Evolutionary conservation across 2,888 invertebrate species (phyloP).

Genomic region (Eugnorisma glareosa): DNA sequence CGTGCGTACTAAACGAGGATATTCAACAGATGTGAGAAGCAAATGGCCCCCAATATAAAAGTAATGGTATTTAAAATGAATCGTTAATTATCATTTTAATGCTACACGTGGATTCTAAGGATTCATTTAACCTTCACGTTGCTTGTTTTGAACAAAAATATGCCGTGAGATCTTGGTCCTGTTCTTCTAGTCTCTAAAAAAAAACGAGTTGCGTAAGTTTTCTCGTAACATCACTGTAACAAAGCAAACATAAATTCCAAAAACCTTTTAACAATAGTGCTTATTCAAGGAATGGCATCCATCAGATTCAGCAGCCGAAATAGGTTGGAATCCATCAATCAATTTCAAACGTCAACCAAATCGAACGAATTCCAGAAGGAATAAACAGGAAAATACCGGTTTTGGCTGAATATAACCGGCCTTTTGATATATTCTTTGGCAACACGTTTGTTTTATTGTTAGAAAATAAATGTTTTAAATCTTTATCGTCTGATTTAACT

Average conservation of each 20-base stretch:
- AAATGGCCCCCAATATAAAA: slow-evolving; percentile 13
- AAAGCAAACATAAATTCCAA: slow-evolving; percentile 8
- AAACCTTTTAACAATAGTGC: slow-evolving; percentile 14
- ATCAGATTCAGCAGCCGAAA: slow-evolving; percentile 57
- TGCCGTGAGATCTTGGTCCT: not conserved
- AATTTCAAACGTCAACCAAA: slow-evolving; percentile 48
- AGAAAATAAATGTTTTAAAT: not conserved
- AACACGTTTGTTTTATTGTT: slow-evolving; percentile 1
- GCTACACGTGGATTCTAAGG: not conserved
- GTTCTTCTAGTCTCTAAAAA: not conserved
- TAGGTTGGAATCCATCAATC: slow-evolving; percentile 57
- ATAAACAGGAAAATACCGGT: slow-evolving; percentile 3
- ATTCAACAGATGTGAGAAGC: slow-evolving; percentile 19
- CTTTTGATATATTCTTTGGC: not conserved
- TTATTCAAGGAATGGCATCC: slow-evolving; percentile 35
- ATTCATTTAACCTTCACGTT: not conserved
- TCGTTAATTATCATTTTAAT: not conserved
- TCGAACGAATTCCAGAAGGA: slow-evolving; percentile 28
- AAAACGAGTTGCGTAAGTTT: not conserved
- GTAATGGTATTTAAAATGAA: not conserved
- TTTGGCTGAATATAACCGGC: slow-evolving; percentile 7
- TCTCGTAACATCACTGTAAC: not conserved
- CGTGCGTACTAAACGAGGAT: slow-evolving; percentile 1
- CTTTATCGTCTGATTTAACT: not conserved
- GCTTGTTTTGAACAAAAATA: not conserved